phyloP scores from a whole-genome alignment of 1,140 invertebrate species.

The Bombus difficillimus region DNA sequence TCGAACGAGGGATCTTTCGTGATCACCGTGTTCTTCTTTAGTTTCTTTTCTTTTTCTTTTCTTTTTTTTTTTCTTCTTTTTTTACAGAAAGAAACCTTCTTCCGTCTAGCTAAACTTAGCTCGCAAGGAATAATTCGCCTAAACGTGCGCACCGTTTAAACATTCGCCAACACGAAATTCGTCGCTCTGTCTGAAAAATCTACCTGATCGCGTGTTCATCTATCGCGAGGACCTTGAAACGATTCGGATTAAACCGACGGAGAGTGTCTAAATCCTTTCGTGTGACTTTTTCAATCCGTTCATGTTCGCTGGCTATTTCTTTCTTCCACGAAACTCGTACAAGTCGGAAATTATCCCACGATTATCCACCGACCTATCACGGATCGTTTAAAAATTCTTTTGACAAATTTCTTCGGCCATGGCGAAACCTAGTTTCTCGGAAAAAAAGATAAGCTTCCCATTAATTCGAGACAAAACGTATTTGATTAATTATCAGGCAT shows the following conservation, averaged over 20 bases:
- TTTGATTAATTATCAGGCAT: neutral
- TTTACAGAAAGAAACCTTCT: neutral
- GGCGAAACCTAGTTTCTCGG: neutral
- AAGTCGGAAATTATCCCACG: conserved; percentile 48
- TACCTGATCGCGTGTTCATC: conserved; percentile 72
- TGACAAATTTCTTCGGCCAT: neutral
- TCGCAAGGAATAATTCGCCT: conserved; percentile 1
- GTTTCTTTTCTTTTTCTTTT: neutral
- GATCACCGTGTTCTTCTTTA: neutral
- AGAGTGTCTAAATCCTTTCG: conserved; percentile 65
- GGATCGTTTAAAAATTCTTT: neutral
- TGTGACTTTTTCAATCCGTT: conserved; percentile 61
- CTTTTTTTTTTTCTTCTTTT: neutral
- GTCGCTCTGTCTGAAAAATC: conserved; percentile 62
- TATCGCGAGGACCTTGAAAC: conserved; percentile 67
- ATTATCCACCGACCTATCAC: conserved; percentile 35
- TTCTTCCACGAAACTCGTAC: conserved; percentile 57
- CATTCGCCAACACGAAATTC: conserved; percentile 58
- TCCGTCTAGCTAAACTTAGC: neutral
- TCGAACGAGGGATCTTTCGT: conserved; percentile 8
- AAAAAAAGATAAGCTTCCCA: neutral
- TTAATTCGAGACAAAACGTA: conserved; percentile 2
- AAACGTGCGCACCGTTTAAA: conserved; percentile 45
- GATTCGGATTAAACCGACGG: conserved; percentile 61
- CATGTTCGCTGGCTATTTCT: conserved; percentile 37